Conservation (phyloP, 2,888 invertebrate species). For the Acronicta psi region DNA sequence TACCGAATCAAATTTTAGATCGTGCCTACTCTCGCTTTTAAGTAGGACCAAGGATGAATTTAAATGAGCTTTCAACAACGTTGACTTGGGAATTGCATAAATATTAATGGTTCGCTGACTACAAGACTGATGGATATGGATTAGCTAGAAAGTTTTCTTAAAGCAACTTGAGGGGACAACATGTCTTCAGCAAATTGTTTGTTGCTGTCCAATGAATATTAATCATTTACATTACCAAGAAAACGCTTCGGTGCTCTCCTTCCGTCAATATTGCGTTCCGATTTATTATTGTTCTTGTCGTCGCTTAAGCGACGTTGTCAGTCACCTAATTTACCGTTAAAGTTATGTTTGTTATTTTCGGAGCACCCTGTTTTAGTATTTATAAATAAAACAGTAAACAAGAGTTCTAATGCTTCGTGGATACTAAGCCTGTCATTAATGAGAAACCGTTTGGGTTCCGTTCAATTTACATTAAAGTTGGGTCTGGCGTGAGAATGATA, state of each 20-base stretch:
- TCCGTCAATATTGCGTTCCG: slow-evolving; percentile 58
- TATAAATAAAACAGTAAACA: slow-evolving; percentile 44
- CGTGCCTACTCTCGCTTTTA: slow-evolving; percentile 73
- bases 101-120: slow-evolving; percentile 80
- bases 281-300: slow-evolving; percentile 70
- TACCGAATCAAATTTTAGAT: slow-evolving; percentile 75
- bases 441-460: slow-evolving; percentile 35
- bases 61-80: slow-evolving; percentile 83
- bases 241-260: slow-evolving; percentile 53
- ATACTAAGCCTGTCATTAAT: slow-evolving; percentile 25
- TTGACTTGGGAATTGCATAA: slow-evolving; percentile 81
- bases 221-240: slow-evolving; percentile 62
- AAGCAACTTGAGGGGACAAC: slow-evolving; percentile 57
- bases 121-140: slow-evolving; percentile 79
- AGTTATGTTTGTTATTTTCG: slow-evolving; percentile 31
- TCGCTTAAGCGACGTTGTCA: slow-evolving; percentile 69
- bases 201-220: slow-evolving; percentile 66
- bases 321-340: slow-evolving; percentile 55
- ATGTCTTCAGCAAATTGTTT: slow-evolving; percentile 58
- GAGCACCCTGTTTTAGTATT: slow-evolving; percentile 30
- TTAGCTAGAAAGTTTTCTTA: slow-evolving; percentile 68
- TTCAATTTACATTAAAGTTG: slow-evolving; percentile 26
- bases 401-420: slow-evolving; percentile 16
- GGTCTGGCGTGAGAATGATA: slow-evolving; percentile 35
- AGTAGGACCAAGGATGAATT: slow-evolving; percentile 82